Base-by-base conservation (phyloP, 2,113 vertebrate genomes). In the Rhinopomastus cyanomelas region DNA sequence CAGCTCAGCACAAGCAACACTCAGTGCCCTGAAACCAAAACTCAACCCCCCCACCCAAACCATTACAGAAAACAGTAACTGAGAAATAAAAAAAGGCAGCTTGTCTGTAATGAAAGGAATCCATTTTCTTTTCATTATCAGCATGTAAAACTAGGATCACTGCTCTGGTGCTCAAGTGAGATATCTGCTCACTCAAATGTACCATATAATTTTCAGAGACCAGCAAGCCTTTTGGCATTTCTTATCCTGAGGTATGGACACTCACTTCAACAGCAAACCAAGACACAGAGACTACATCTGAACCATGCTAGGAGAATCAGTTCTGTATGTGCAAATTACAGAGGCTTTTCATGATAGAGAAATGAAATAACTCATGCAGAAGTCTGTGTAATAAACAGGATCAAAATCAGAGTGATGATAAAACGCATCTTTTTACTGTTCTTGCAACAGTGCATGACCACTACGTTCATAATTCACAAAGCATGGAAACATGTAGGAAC, bases 291-390 rank as follows among this genome's bases (percentile, higher is more conserved):
- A 87, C 84, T 79, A 89, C 72, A 73, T 74, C n/a, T 90, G 62
- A 96, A 95, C 78, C 92, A 94, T 94, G 86, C 85, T 79, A 89
- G 32, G 57, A 39, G 66, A 95, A 88, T 87, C 71, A 37, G 21
- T 92, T 83, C 65, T 77, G 26, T 62, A 85, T 34, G 37, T 76
- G 91, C 94, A 96, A 96, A 96, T 97, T 94, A 92, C 93, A 93
- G 32, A 92, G 55, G 30, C 69, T 95, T 95, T 94, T 93, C 95
- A 95, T 85, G 94, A 75, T 6, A 60, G 49, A 64, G 77, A 96
- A 97, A 96, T 94, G 95, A 97, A 96, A 91, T 94, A 77, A 93
- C 83, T 96, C 90, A 92, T 76, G 68, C 83, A 95, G 75, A 92
- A 80, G 81, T 66, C 87, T 94, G 56, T 61, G 86, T 95, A 94